Percentiles rank a stretch among this genome's conserved stretches.
Conservation (phyloP, 2,888 invertebrate genomes). For the Buathra laborator region DNA sequence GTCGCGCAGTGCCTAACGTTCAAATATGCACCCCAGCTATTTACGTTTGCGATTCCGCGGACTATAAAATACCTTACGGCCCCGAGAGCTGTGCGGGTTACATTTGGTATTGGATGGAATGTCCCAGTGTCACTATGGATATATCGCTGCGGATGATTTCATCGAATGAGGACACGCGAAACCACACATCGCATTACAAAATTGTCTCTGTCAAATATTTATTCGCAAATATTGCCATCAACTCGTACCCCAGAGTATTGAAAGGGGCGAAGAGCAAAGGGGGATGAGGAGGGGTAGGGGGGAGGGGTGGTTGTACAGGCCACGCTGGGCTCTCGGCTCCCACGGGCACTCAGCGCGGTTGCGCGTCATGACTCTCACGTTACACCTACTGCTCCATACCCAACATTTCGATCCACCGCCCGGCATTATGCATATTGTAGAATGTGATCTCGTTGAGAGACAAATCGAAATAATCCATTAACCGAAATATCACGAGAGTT, state of each 20-base stretch:
- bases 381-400: conserved; percentile 47
- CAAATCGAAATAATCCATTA: conserved; percentile 60
- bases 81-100: conserved; percentile 34
- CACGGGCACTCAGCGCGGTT: conserved; percentile 52
- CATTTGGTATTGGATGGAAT: conserved; percentile 29
- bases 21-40: conserved; percentile 53
- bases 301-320: background rate
- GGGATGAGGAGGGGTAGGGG: too few species aligned
- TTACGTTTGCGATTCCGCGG: conserved; percentile 60
- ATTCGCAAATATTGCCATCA: conserved; percentile 74
- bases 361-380: conserved; percentile 36
- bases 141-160: conserved; percentile 20
- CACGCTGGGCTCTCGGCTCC: conserved; percentile 47
- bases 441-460: conserved; percentile 35
- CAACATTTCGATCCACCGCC: conserved; percentile 26
- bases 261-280: conserved; percentile 2
- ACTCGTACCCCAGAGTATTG: conserved; percentile 31
- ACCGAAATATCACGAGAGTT: background rate
- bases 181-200: conserved; percentile 77
- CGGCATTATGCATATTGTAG: conserved; percentile 55
- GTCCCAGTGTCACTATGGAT: conserved; percentile 15
- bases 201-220: conserved; percentile 81
- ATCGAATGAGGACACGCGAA: conserved; percentile 70
- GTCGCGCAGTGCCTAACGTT: background rate
- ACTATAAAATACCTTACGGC: conserved; percentile 63